A percentile compares a stretch with the other conserved stretches of the same genome.
These are phyloP conservation scores for Nipponacmea schrenckii DNA, from an alignment of 2,888 invertebrate species.

Conservation along the genomic window DNA sequence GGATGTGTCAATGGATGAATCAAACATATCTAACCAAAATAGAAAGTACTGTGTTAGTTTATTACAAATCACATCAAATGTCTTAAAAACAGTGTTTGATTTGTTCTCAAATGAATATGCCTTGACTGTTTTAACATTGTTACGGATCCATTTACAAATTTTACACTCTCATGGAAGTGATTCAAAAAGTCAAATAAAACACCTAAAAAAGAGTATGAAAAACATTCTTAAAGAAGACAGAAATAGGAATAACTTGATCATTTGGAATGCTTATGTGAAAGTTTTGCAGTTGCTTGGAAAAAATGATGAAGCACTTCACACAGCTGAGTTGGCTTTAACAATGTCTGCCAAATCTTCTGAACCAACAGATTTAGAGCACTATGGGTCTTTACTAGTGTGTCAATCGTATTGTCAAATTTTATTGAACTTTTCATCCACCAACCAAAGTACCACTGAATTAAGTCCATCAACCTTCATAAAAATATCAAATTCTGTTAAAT, in stretches of 20 bases:
- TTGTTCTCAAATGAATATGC: constrained; percentile 33
- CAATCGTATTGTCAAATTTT: constrained; percentile 39
- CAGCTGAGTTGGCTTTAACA: constrained; percentile 54
- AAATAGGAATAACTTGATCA: constrained; percentile 61
- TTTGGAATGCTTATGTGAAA: constrained; percentile 63
- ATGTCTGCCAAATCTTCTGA: constrained; percentile 39
- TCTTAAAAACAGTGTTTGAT: constrained; percentile 33
- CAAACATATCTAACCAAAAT: background rate
- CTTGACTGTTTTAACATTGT: constrained; percentile 40
- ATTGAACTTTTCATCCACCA: constrained; percentile 32
- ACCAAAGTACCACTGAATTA: background rate
- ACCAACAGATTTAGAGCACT: constrained; percentile 11
- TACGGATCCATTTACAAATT: constrained; percentile 29
- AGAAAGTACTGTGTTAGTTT: constrained; percentile 18
- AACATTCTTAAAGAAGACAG: constrained; percentile 58
- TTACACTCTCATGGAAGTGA: constrained; percentile 21
- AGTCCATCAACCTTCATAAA: constrained; percentile 8
- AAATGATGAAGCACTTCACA: constrained; percentile 53
- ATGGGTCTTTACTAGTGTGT: constrained; percentile 39
- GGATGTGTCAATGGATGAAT: background rate
- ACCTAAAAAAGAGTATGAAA: constrained; percentile 60
- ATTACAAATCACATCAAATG: constrained; percentile 21
- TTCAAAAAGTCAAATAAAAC: constrained; percentile 45
- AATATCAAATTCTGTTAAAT: constrained; percentile 26
- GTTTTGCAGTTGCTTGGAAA: constrained; percentile 57